These are phyloP conservation scores for Ochropacha duplaris DNA, from an alignment of 2,888 invertebrate species.

Conservation along the genomic window DNA sequence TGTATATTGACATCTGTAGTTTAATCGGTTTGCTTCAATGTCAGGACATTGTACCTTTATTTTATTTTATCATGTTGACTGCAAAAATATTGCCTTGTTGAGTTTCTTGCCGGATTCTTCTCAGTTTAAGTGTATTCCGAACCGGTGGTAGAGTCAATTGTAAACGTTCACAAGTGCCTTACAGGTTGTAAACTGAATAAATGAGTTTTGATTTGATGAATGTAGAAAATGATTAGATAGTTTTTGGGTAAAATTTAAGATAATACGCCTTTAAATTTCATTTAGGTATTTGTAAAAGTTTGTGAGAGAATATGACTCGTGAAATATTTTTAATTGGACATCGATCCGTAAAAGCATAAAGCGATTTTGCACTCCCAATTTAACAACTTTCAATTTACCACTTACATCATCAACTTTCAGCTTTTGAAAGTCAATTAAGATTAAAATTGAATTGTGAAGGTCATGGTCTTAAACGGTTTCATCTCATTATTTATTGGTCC, in stretches of 20 bases:
- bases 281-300: background rate
- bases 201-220: too few relatives aligned
- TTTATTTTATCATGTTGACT: too few relatives aligned
- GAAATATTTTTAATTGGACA: conserved; percentile 2
- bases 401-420: conserved; percentile 5
- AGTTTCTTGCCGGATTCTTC: too few relatives aligned
- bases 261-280: background rate
- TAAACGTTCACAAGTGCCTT: too few relatives aligned
- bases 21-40: background rate
- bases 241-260: too few relatives aligned
- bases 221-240: too few relatives aligned
- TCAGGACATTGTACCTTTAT: background rate
- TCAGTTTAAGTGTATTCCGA: too few relatives aligned
- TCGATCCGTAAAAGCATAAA: conserved; percentile 1
- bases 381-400: conserved; percentile 5
- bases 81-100: too few relatives aligned
- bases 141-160: too few relatives aligned
- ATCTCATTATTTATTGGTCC: background rate
- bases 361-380: conserved; percentile 1
- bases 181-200: too few relatives aligned
- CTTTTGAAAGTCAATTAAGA: conserved; percentile 5
- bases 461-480: background rate
- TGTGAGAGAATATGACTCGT: background rate
- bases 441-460: background rate
- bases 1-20: background rate